Conservation (phyloP, 2,888 invertebrate genomes). For the Bombylius discolor region DNA sequence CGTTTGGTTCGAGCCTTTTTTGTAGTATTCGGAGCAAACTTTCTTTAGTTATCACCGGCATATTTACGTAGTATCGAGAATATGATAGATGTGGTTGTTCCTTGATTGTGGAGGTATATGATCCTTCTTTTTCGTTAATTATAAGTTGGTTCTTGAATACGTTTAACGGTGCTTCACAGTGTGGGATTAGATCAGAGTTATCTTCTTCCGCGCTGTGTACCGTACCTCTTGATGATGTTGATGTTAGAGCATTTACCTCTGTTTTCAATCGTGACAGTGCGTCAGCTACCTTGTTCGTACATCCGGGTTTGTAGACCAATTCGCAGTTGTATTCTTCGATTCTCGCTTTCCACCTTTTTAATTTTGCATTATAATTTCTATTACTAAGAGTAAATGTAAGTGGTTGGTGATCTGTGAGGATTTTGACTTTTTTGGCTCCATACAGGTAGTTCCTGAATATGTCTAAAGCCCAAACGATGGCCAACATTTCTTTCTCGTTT, state of each 20-base stretch:
- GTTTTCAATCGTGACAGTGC: constrained; percentile 4
- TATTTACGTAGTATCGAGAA: neutral
- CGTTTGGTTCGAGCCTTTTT: neutral
- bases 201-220: neutral
- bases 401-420: constrained; percentile 12
- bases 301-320: constrained; percentile 9
- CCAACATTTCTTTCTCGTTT: constrained; percentile 9
- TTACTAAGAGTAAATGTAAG: constrained; percentile 4
- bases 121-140: neutral
- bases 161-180: constrained; percentile 1
- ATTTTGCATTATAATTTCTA: constrained; percentile 6
- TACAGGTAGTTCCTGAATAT: constrained; percentile 9
- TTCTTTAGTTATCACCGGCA: neutral
- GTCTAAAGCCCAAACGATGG: constrained; percentile 6
- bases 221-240: neutral
- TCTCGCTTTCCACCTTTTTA: constrained; percentile 9
- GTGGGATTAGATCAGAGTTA: neutral
- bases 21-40: neutral
- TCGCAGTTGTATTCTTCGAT: constrained; percentile 11
- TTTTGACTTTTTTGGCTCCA: constrained; percentile 9
- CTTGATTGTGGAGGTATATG: neutral
- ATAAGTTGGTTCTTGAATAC: neutral
- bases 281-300: constrained; percentile 3
- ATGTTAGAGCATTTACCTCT: neutral
- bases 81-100: neutral